phyloP scores from a whole-genome alignment of 2,113 vertebrate species.

The Melanotaenia duboulayi region DNA sequence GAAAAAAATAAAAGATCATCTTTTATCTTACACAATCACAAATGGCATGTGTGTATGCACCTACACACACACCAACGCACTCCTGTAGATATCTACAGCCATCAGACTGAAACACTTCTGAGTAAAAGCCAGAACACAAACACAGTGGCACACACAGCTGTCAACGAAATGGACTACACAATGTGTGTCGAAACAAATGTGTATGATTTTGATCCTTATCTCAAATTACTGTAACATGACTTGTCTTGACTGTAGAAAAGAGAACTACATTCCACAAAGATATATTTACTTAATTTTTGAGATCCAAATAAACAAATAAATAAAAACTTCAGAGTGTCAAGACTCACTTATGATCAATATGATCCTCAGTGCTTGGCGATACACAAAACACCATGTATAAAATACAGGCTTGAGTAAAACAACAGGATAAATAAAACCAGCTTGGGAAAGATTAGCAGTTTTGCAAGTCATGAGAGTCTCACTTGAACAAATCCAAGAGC shows the following conservation, averaged over 20 bases:
- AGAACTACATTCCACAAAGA: slow-evolving; percentile 18
- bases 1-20: slow-evolving; percentile 20
- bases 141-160: slow-evolving; percentile 41
- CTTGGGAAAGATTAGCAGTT: slow-evolving; percentile 53
- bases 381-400: slow-evolving; percentile 16
- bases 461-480: slow-evolving; percentile 30
- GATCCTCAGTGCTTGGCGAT: background rate
- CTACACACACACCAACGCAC: slow-evolving; percentile 41
- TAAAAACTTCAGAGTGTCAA: slow-evolving; percentile 30
- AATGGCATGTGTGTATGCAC: slow-evolving; percentile 24
- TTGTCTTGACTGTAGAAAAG: slow-evolving; percentile 40
- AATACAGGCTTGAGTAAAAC: slow-evolving; percentile 54
- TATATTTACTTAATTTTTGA: slow-evolving; percentile 54
- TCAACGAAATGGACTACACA: slow-evolving; percentile 21
- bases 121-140: slow-evolving; percentile 43
- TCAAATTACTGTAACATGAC: slow-evolving; percentile 49
- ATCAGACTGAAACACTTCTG: slow-evolving; percentile 35
- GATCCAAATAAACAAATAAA: slow-evolving; percentile 1
- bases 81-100: slow-evolving; percentile 24
- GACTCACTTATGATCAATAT: slow-evolving; percentile 28
- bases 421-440: slow-evolving; percentile 63
- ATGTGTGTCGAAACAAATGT: background rate
- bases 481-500: slow-evolving; percentile 34
- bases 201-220: slow-evolving; percentile 52
- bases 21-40: slow-evolving; percentile 53